Conservation (phyloP, 2,797 vertebrate genomes). For the Rhinophrynus dorsalis region DNA sequence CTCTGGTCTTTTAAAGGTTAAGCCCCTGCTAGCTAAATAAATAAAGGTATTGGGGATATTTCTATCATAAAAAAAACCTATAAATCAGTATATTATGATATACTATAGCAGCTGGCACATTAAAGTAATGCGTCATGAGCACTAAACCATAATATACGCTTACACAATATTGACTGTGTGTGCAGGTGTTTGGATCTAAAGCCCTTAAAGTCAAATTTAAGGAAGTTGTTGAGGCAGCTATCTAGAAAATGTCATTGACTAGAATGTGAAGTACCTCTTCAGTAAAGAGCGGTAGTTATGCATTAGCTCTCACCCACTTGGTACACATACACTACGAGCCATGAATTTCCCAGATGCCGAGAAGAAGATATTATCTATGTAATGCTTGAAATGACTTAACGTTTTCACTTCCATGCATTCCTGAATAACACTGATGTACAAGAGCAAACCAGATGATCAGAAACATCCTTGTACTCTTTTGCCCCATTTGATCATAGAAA, state of each 20-base stretch:
- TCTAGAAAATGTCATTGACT: neutral
- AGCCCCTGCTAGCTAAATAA: too few relatives aligned
- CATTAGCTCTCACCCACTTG: constrained; percentile 19
- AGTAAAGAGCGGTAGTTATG: neutral
- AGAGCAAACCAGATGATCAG: too few relatives aligned
- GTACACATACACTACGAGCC: neutral
- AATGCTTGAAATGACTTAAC: neutral
- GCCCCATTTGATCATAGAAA: too few relatives aligned
- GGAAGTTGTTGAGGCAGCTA: constrained; percentile 29
- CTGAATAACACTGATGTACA: too few relatives aligned
- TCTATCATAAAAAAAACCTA: too few relatives aligned
- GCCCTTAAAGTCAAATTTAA: constrained; percentile 13
- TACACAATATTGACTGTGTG: neutral
- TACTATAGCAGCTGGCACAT: too few relatives aligned
- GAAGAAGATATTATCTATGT: neutral
- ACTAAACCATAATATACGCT: too few relatives aligned
- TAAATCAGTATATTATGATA: too few relatives aligned
- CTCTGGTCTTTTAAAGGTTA: too few relatives aligned
- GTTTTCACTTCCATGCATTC: neutral
- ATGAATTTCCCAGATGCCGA: neutral
- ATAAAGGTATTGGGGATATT: too few relatives aligned
- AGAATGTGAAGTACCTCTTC: constrained; percentile 19
- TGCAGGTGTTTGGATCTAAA: constrained; percentile 3
- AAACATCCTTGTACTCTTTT: too few relatives aligned
- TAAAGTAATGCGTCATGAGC: too few relatives aligned